Percentiles rank a stretch among this genome's conserved stretches.
Evolutionary conservation across 2,888 invertebrate genomes (phyloP).

Genomic region (Harmothoe impar): DNA sequence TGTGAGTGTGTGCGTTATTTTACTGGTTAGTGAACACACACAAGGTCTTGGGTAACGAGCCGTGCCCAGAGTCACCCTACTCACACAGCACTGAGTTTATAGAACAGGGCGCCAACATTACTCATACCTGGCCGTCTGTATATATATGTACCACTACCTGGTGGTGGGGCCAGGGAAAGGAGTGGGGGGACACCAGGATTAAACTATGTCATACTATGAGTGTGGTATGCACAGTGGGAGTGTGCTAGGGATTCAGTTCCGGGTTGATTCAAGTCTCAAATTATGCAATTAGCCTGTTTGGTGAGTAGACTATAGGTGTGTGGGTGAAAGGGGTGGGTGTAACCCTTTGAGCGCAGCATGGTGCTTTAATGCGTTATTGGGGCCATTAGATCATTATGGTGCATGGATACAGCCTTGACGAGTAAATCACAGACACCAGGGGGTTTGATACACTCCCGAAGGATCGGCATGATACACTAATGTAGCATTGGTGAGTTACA

Average conservation of each 20-base stretch:
- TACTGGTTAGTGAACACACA: background rate
- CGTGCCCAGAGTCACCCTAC: background rate
- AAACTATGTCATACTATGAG: background rate
- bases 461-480: too few species aligned
- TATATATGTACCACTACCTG: background rate
- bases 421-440: too few species aligned
- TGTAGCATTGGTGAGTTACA: too few species aligned
- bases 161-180: background rate
- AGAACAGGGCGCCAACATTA: background rate
- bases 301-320: too few species aligned
- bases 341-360: too few species aligned
- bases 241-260: background rate
- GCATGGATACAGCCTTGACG: too few species aligned
- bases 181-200: background rate
- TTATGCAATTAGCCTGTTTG: conserved; percentile 16
- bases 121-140: background rate
- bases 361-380: too few species aligned
- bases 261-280: conserved; percentile 20
- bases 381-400: too few species aligned
- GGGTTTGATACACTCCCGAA: too few species aligned
- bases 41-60: background rate
- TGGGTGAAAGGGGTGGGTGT: too few species aligned
- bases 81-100: background rate
- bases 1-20: background rate
- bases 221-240: background rate